These are phyloP conservation scores for Montifringilla adamsi DNA, from an alignment of 2,113 vertebrate genomes.

Conservation along the genomic window DNA sequence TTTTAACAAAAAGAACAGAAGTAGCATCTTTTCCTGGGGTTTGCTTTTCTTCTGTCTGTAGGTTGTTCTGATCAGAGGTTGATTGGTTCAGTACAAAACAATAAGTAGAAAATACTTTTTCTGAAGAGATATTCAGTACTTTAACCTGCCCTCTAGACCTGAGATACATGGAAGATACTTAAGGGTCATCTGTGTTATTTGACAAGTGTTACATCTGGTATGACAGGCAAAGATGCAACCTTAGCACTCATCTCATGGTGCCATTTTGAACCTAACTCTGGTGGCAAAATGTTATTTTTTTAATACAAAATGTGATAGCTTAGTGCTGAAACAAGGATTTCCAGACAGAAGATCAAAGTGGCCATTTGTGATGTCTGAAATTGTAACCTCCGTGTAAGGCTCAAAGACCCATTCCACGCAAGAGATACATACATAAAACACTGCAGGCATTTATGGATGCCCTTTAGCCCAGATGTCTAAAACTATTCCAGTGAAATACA, in stretches of 20 bases:
- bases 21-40: not conserved
- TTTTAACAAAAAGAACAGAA: constrained; percentile 45
- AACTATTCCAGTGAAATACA: not conserved
- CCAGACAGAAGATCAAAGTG: constrained; percentile 70
- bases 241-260: constrained; percentile 81
- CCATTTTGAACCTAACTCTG: constrained; percentile 82
- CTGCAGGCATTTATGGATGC: not conserved
- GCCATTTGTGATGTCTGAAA: constrained; percentile 60
- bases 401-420: constrained; percentile 34
- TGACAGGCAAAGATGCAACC: constrained; percentile 83
- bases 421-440: not conserved
- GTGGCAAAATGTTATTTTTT: constrained; percentile 76
- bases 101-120: constrained; percentile 77
- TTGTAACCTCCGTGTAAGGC: constrained; percentile 62
- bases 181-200: constrained; percentile 84
- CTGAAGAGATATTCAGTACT: constrained; percentile 76
- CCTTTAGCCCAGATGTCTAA: constrained; percentile 17
- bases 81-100: constrained; percentile 87
- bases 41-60: constrained; percentile 78
- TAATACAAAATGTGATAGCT: constrained; percentile 81
- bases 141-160: constrained; percentile 81
- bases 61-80: constrained; percentile 65
- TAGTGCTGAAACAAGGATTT: constrained; percentile 73
- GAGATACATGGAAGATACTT: constrained; percentile 75
- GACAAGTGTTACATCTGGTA: constrained; percentile 79